Evolutionary conservation across 2,888 invertebrate species (phyloP).

Genomic region (Lampropteryx suffumata): DNA sequence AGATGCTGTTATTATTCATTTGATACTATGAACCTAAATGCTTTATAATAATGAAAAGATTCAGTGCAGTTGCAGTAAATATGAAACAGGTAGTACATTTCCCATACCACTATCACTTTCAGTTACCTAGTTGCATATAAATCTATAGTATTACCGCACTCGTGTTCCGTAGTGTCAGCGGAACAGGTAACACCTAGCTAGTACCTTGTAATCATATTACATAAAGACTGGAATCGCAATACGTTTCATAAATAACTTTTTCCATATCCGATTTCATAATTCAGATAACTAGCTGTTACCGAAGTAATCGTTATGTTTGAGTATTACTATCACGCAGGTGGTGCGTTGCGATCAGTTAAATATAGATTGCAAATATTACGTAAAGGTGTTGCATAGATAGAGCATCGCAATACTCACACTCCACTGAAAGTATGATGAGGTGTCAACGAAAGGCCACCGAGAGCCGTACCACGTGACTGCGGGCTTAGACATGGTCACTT

Average conservation of each 20-base stretch:
- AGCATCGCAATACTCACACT: conserved; percentile 80
- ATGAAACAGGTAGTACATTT: conserved; percentile 21
- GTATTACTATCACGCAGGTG: conserved; percentile 41
- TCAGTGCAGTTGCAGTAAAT: too few species aligned
- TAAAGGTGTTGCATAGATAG: conserved; percentile 33
- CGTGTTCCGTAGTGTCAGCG: conserved; percentile 25
- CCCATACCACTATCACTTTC: conserved; percentile 30
- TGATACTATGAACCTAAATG: too few species aligned
- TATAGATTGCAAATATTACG: conserved; percentile 40
- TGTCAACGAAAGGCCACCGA: conserved; percentile 85
- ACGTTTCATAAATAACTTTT: conserved; percentile 43
- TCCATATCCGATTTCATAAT: conserved; percentile 49
- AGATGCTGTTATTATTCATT: too few species aligned
- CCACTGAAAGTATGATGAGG: conserved; percentile 86
- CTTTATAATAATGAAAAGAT: too few species aligned
- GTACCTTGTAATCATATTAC: conserved; percentile 37
- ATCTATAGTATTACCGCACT: conserved; percentile 27
- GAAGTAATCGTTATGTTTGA: conserved; percentile 41
- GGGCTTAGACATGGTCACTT: conserved; percentile 71
- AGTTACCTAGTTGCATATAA: conserved; percentile 27
- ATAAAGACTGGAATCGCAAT: conserved; percentile 41
- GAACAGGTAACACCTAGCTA: conserved; percentile 17
- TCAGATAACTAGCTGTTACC: conserved; percentile 43
- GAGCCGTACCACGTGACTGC: conserved; percentile 83
- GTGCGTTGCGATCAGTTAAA: conserved; percentile 36